These are phyloP conservation scores for Mastomys coucha DNA, from an alignment of 2,113 vertebrate genomes.

Conservation along the genomic window DNA sequence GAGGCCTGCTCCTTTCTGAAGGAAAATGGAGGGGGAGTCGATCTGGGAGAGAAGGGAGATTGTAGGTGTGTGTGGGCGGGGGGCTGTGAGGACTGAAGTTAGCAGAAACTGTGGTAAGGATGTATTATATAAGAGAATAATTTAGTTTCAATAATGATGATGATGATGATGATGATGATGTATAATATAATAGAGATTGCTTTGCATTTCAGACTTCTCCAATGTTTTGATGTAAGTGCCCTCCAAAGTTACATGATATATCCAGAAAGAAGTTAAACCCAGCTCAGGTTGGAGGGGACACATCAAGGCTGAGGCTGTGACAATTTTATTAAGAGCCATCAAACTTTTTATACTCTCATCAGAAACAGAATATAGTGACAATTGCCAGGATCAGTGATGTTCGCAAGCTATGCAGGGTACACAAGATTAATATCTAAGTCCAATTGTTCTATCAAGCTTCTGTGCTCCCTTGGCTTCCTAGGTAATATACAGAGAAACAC, in stretches of 20 bases:
- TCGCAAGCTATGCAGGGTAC: neutral
- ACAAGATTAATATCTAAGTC: neutral
- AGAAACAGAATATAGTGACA: neutral
- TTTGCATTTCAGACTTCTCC: neutral
- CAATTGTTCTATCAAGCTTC: neutral
- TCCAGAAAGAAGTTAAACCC: neutral
- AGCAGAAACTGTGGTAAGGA: neutral
- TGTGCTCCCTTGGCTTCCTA: neutral
- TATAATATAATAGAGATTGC: neutral
- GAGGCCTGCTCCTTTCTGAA: neutral
- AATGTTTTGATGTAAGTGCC: neutral
- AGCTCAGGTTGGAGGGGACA: neutral
- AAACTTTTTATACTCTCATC: neutral
- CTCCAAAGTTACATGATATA: neutral
- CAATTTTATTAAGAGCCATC: neutral
- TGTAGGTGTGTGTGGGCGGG: too few species aligned
- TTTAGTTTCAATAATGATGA: neutral
- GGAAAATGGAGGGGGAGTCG: neutral
- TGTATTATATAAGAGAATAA: neutral
- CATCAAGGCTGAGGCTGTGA: neutral
- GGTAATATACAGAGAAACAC: neutral
- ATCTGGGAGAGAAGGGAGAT: neutral
- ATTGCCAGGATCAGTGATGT: neutral
- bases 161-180: too few species aligned
- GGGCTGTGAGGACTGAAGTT: neutral